phyloP scores from a whole-genome alignment of 2,113 vertebrate species.

The Rhinoderma darwinii region DNA sequence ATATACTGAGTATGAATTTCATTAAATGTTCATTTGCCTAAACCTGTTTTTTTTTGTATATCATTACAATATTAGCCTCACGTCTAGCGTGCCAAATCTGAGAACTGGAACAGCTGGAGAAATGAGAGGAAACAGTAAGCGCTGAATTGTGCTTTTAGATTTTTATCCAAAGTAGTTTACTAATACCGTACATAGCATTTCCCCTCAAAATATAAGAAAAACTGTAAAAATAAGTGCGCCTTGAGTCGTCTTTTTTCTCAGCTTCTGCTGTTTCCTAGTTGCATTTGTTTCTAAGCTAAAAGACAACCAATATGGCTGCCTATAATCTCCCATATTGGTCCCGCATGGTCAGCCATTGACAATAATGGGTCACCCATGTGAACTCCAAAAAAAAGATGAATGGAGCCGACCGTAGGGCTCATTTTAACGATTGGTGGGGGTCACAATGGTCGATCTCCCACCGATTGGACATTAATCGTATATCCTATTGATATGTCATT shows the following conservation, averaged over 20 bases:
- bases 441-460: not conserved
- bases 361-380: not conserved
- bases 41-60: not conserved
- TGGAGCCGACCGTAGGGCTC: not conserved
- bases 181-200: not conserved
- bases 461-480: not conserved
- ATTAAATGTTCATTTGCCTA: conserved; percentile 3
- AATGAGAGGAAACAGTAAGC: not conserved
- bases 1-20: not conserved
- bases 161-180: not conserved
- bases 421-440: not conserved
- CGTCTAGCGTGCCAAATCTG: not conserved
- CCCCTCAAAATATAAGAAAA: not conserved
- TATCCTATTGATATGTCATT: not conserved
- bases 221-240: not conserved
- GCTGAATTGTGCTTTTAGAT: not conserved
- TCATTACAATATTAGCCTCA: conserved; percentile 12
- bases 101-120: not conserved
- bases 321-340: no score
- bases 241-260: not conserved
- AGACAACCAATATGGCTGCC: not conserved
- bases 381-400: not conserved
- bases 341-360: no score
- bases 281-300: not conserved
- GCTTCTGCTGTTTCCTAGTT: not conserved